These are phyloP conservation scores for Adelphocoris suturalis DNA, from an alignment of 2,888 invertebrate genomes.

Conservation along the genomic window DNA sequence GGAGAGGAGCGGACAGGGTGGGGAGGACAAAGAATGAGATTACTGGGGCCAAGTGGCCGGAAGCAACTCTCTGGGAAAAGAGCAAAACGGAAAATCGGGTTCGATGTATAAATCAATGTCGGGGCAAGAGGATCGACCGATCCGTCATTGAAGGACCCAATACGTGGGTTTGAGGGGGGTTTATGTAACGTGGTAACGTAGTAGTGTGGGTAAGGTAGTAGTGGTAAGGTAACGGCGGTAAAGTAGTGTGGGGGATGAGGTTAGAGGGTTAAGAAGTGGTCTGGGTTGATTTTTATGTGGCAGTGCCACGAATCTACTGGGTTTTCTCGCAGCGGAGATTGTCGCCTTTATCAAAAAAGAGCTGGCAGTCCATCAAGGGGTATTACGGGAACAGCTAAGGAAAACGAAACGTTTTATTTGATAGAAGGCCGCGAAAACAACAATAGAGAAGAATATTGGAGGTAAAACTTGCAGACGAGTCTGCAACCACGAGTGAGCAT, in stretches of 20 bases:
- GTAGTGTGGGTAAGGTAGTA: no score
- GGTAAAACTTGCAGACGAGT: no score
- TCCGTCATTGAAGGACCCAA: slow-evolving; percentile 31
- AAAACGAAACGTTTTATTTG: neutral
- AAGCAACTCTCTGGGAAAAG: neutral
- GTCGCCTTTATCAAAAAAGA: neutral
- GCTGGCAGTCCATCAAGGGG: neutral
- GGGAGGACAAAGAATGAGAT: slow-evolving; percentile 34
- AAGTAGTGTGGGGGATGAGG: no score
- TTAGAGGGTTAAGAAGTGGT: neutral
- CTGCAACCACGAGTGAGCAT: no score
- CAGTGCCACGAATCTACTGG: neutral
- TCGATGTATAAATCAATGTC: slow-evolving; percentile 35
- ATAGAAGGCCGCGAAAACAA: no score
- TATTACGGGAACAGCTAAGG: neutral
- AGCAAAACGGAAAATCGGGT: slow-evolving; percentile 16
- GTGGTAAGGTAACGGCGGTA: no score
- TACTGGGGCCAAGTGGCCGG: slow-evolving; percentile 12
- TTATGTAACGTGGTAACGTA: no score
- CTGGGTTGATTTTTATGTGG: neutral
- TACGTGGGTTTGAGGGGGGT: neutral
- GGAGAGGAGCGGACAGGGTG: neutral
- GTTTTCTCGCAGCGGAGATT: neutral
- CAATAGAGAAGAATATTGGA: no score
- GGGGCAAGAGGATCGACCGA: slow-evolving; percentile 10